Conservation (phyloP, 92 coral and sea anemone species). For the Porites divaricata region DNA sequence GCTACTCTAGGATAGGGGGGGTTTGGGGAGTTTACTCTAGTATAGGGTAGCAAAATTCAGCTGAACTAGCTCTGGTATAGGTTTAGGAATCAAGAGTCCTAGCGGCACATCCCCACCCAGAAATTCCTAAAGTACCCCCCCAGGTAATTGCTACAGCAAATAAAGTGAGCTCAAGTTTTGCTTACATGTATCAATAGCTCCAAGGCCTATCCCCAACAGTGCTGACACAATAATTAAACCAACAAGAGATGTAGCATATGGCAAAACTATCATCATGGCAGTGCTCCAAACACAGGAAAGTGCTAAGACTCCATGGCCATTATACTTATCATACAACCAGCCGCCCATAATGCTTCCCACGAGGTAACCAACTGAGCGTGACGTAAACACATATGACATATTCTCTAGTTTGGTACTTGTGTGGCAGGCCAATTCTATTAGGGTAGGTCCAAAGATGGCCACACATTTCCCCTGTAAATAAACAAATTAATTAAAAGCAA, state of each 20-base stretch:
- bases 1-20: no score
- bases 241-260: constrained; percentile 65
- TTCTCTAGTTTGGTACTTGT: constrained; percentile 63
- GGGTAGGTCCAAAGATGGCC: constrained; percentile 89
- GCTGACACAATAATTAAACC: constrained; percentile 66
- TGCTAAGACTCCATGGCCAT: constrained; percentile 77
- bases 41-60: no score
- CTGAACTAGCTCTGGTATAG: no score
- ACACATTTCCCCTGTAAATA: constrained; percentile 69
- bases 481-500: no score
- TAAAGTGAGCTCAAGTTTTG: no score
- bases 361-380: constrained; percentile 90
- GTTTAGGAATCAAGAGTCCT: no score
- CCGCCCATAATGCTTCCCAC: constrained; percentile 93
- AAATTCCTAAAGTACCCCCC: no score
- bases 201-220: constrained; percentile 68
- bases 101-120: no score
- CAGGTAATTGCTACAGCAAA: no score
- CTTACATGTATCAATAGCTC: constrained; percentile 91
- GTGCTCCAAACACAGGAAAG: constrained; percentile 74
- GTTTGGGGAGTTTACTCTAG: no score
- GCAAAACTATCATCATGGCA: constrained; percentile 71
- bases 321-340: constrained; percentile 90
- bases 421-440: constrained; percentile 80
- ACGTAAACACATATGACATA: constrained; percentile 87